phyloP scores from a whole-genome alignment of 2,797 vertebrate species.

The Chelonia mydas region DNA sequence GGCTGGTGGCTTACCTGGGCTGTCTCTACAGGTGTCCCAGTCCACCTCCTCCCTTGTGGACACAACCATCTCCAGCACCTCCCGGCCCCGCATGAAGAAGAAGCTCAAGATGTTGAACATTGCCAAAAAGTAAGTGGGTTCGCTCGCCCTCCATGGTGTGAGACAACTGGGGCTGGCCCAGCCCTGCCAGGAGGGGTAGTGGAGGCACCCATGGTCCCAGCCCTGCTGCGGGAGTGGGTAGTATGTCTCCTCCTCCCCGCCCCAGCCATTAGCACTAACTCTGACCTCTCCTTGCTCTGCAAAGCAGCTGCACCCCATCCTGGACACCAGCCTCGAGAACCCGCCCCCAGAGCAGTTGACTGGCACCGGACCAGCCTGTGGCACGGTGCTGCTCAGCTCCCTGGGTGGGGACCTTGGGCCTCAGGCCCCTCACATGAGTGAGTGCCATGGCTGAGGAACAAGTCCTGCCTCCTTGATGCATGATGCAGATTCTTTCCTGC shows the following conservation, averaged over 20 bases:
- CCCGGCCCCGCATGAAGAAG: conserved; percentile 91
- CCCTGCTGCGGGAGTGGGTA: neutral
- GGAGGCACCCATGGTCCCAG: too few relatives aligned
- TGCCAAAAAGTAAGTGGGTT: conserved; percentile 90
- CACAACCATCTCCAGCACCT: conserved; percentile 77
- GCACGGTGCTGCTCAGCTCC: neutral
- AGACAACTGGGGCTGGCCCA: fast-evolving
- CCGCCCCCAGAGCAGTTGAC: neutral
- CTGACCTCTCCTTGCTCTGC: neutral
- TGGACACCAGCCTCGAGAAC: neutral
- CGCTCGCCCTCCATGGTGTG: neutral
- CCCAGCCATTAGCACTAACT: too few relatives aligned
- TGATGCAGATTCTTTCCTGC: neutral
- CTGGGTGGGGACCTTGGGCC: neutral
- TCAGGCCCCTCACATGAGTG: neutral
- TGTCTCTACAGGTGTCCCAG: conserved; percentile 86
- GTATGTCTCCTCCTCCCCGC: too few relatives aligned
- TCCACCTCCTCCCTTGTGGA: conserved; percentile 93
- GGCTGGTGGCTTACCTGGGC: neutral
- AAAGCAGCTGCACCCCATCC: neutral
- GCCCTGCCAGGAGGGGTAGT: fast-evolving
- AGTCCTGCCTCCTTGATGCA: neutral
- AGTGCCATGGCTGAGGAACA: neutral
- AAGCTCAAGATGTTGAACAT: conserved; percentile 97
- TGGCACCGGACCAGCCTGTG: neutral